Base-by-base conservation (phyloP, 2,888 invertebrate genomes). In the Psylliodes chrysocephalus region DNA sequence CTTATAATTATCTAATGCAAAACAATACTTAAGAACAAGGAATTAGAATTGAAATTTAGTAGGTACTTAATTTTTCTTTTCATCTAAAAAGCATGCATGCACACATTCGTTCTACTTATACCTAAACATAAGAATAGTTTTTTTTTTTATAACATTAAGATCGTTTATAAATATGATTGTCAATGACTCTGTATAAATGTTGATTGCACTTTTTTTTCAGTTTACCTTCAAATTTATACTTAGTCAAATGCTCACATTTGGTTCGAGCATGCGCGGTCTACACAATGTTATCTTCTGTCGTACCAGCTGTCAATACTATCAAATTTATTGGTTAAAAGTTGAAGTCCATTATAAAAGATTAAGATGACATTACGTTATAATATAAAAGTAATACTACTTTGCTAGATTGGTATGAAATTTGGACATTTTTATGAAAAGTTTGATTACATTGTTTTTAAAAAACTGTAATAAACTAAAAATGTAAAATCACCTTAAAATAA, bases 141-240 rank as follows among this genome's bases (percentile, higher is more conserved):
- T 71, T 73, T 71, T 73, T 71, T 69, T 68, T 54, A 69, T 71
- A 60, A 67, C 70, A 70, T 71, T 67, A 73, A 75, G 73, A 73
- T 75, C 72, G 69, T 68, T 72, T 70, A n/a, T n/a, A 71, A 74
- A n/a, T 76, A 79, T 81, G 81, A 81, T 81, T 81, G 81, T 81
- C 81, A 67, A 71, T 79, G 80, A 81, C 81, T 77, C 75, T 77
- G 79, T 79, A 80, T 78, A 78, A 80, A 79, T 73, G 18, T 59
- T 28, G 49, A 57, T 49, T 59, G 59, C 46, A 66, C 63, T 60
- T 60, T 52, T 30, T 60, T 30, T 60, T 54, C 55, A 57, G 47
- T 53, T 46, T 61, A 51, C 49, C 52, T 67, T 63, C 60, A 55
- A 63, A 75, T 79, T 78, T 76, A 78, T 79, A 79, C 79, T 77